phyloP scores from a whole-genome alignment of 2,888 invertebrate genomes.

The Aporophyla lueneburgensis region DNA sequence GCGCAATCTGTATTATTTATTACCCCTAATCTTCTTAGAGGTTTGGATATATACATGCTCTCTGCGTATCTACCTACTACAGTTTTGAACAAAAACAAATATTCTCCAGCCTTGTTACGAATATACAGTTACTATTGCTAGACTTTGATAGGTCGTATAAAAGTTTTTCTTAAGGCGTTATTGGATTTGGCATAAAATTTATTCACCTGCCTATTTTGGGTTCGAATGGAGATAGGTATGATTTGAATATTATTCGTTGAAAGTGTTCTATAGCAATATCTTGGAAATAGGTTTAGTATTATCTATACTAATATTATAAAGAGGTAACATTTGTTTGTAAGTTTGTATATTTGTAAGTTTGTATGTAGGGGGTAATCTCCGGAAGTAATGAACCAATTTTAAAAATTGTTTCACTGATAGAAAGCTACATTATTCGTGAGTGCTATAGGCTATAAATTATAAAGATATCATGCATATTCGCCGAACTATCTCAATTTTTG shows the following conservation, averaged over 20 bases:
- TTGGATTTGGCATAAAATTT: slow-evolving; percentile 58
- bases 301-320: too few relatives aligned
- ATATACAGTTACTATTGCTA: slow-evolving; percentile 42
- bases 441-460: too few relatives aligned
- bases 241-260: slow-evolving; percentile 43
- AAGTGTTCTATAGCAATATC: slow-evolving; percentile 26
- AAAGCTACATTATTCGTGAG: too few relatives aligned
- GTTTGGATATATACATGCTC: slow-evolving; percentile 31
- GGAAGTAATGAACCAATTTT: too few relatives aligned
- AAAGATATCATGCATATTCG: too few relatives aligned
- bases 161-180: slow-evolving; percentile 54
- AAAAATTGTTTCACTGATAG: too few relatives aligned
- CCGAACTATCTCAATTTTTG: too few relatives aligned
- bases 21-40: slow-evolving; percentile 63
- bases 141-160: slow-evolving; percentile 56
- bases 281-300: slow-evolving; percentile 11
- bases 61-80: neutral
- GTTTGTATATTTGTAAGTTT: too few relatives aligned
- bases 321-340: too few relatives aligned
- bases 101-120: slow-evolving; percentile 13
- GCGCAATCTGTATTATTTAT: slow-evolving; percentile 42
- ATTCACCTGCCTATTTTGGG: slow-evolving; percentile 48
- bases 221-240: slow-evolving; percentile 6
- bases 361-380: too few relatives aligned
- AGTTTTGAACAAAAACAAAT: slow-evolving; percentile 55